Evolutionary conservation across 2,113 vertebrate genomes (phyloP), one percentile per base, ranked within the genome.

Genomic region (Ochotona curzoniae): DNA sequence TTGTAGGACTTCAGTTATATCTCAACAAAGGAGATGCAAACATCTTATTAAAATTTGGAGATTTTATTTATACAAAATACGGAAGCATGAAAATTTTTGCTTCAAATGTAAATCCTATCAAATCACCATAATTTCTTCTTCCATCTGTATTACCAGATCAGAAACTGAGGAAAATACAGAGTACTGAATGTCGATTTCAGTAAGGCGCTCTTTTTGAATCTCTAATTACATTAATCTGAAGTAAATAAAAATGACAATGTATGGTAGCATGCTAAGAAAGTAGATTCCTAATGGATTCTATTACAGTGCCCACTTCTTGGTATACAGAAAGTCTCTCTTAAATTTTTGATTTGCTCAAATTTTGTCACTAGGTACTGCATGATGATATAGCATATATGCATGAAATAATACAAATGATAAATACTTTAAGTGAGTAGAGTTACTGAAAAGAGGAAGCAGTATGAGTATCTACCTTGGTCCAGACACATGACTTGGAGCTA

Each of bases 61-160:
- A 35, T 80, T 80, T 93, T 91, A 73, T 73, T 80, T 57, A 92
- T 35, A 44, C 38, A 32, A 89, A 89, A 25, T 49, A 54, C 57
- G 21, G 47, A 96, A 47, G 8, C 15, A 57, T 25, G 9, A 44
- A 63, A 69, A 20, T 8, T 81, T 79, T 30, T 61, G 26, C 20
- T 21, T 64, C 30, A 64, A 76, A 61, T 82, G 28, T 28, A 82
- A 38, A 20, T 66, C 35, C 32, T 49, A 23, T 89, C 66, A 74
- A 38, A 83, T 10, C 69, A 88, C 30, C 26, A 4, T 76, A 10
- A 30, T 78, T 82, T 89, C 21, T 30, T 80, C 30, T 76, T 88
- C 69, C 30, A 23, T 28, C n/a, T 86, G 35, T 0, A 2, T 82
- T 74, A 57, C 30, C 60, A 93, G 30, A 74, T 15, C 79, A 17